Base-by-base conservation (phyloP, 2,888 invertebrate species). In the Theretra japonica region DNA sequence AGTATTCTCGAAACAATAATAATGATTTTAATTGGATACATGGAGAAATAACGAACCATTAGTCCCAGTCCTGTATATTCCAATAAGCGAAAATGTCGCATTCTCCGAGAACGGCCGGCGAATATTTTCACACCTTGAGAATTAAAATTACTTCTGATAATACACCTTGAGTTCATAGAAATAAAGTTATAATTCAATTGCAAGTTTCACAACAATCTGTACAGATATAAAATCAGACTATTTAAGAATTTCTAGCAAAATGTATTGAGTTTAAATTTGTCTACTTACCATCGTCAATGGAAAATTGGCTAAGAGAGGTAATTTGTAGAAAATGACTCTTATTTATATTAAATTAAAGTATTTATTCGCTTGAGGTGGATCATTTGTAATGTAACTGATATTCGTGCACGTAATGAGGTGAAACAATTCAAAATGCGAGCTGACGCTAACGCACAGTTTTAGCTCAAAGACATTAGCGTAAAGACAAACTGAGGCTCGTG, bases 331-430 rank as follows among this genome's bases (percentile, higher is more conserved):
- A 76, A 74, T 73, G 15, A 73, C 77, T 79, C 75, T 75, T 82
- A 75, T 75, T 28, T 33, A 58, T 72, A 57, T 8, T 6, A 1
- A 0, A 48, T 73, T 79, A 73, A 76, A 80, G 83, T 72, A 72
- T 75, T 72, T 76, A 80, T 81, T 70, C 2, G 57, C 69, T 58
- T 68, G 68, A 33, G 48, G 71, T 7, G 25, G 59, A 74, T 74
- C 65, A 72, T 72, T 79, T 79, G 75, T 78, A 65, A 77, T 80
- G 84, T 79, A 82, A 82, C 83, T 83, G 86, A 87, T 86, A 89
- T 89, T 89, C 89, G 89, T 90, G 89, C 88, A 77, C 82, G 87
- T 91, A 92, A 91, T 92, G 92, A 92, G 90, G 89, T 88, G 89
- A 88, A 91, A 89, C 91, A 90, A 90, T 90, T 90, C 88, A 87